A percentile compares a stretch with the other conserved stretches of the same genome.
Conservation (phyloP, 2,113 vertebrate genomes). For the Saguinus imperator region DNA sequence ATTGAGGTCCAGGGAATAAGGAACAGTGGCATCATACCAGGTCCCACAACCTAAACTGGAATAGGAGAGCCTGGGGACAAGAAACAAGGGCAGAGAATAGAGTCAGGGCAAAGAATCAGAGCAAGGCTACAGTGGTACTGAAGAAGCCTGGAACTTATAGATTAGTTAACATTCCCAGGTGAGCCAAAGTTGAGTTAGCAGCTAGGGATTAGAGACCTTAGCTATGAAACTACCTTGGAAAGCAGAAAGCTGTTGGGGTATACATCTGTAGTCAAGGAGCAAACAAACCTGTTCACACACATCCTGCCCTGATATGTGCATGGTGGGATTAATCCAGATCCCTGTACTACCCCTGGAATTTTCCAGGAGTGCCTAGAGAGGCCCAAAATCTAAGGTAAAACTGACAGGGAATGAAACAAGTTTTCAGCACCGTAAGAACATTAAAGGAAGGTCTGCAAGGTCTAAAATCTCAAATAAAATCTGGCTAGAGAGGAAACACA, state of each 20-base stretch:
- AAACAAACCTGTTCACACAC: neutral
- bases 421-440: neutral
- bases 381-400: neutral
- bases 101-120: neutral
- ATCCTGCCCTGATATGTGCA: neutral
- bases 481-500: neutral
- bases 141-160: neutral
- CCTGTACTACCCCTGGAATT: neutral
- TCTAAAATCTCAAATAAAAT: constrained; percentile 16
- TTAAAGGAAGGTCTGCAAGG: neutral
- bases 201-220: neutral
- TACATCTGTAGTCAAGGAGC: neutral
- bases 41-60: neutral
- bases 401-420: neutral
- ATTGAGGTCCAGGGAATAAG: neutral
- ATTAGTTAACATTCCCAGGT: neutral
- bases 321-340: neutral
- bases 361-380: neutral
- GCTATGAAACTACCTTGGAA: neutral
- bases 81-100: constrained; percentile 19
- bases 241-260: neutral
- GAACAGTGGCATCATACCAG: neutral
- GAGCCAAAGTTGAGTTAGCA: neutral
- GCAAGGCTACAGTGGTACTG: neutral
- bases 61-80: neutral